These are phyloP conservation scores for Aphis craccivora DNA, from an alignment of 1,140 invertebrate species.

Conservation along the genomic window DNA sequence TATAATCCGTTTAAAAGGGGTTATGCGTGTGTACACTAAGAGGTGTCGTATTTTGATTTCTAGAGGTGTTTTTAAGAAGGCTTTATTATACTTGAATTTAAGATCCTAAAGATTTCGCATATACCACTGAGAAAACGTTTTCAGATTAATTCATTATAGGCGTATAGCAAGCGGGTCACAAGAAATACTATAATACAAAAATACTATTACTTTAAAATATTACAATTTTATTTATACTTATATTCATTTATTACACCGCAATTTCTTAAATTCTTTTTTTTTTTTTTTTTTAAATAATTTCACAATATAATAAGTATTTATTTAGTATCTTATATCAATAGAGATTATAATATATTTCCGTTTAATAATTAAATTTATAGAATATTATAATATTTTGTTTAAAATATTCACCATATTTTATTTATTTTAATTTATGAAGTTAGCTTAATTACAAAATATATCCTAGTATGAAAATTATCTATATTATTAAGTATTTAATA, in stretches of 20 bases:
- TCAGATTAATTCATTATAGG: not conserved
- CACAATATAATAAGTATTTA: not conserved
- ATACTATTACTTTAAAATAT: not conserved
- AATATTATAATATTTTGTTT: not conserved
- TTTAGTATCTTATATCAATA: not conserved
- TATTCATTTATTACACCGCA: not conserved
- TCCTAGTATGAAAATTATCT: no score
- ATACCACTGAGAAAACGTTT: not conserved
- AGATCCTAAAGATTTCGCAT: not conserved
- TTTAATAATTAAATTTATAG: not conserved
- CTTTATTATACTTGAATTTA: constrained; percentile 9
- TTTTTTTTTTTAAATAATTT: not conserved
- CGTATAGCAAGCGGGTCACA: not conserved
- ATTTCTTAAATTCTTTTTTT: not conserved
- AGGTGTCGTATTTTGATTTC: constrained; percentile 7
- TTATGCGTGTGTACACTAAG: constrained; percentile 6
- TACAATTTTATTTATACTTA: no score
- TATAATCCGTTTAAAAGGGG: constrained; percentile 15
- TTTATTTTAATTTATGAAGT: not conserved
- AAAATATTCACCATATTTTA: not conserved
- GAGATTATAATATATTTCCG: not conserved
- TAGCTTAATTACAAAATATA: no score
- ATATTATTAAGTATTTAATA: no score
- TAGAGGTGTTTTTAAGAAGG: constrained; percentile 10
- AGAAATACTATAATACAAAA: not conserved